Evolutionary conservation across 2,888 invertebrate genomes (phyloP).

Genomic region (Rhyacophila evoluta): DNA sequence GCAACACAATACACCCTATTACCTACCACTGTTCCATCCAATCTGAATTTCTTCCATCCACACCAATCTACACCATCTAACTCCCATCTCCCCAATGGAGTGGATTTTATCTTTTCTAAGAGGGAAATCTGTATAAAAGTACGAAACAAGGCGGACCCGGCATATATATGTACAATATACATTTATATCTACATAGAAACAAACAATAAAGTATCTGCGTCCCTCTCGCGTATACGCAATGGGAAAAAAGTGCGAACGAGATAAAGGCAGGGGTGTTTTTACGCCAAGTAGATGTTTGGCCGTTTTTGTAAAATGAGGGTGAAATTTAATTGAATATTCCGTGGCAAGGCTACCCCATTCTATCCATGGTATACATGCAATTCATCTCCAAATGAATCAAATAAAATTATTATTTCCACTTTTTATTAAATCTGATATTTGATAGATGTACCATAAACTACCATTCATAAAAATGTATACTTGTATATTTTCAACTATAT

Average conservation of each 20-base stretch:
- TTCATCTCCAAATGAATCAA: background rate
- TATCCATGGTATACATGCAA: background rate
- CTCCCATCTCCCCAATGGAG: conserved; percentile 47
- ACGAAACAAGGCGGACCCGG: conserved; percentile 51
- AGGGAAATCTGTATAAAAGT: conserved; percentile 53
- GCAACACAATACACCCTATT: background rate
- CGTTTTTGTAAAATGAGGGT: conserved; percentile 52
- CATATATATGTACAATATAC: conserved; percentile 16
- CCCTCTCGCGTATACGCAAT: conserved; percentile 15
- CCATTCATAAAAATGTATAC: too few relatives aligned
- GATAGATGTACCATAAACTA: too few relatives aligned
- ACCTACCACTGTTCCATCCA: conserved; percentile 22
- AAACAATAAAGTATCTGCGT: conserved; percentile 20
- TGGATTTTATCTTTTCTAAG: conserved; percentile 52
- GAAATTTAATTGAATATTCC: conserved; percentile 53
- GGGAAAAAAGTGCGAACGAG: conserved; percentile 6
- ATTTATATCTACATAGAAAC: conserved; percentile 24
- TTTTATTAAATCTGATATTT: too few relatives aligned
- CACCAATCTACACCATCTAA: conserved; percentile 29
- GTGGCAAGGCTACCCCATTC: conserved; percentile 13
- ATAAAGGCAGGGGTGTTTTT: conserved; percentile 22
- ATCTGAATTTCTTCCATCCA: conserved; percentile 26
- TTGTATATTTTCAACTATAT: too few relatives aligned
- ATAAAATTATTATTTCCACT: too few relatives aligned
- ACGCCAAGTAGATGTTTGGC: conserved; percentile 34